Percentiles rank a stretch among this genome's conserved stretches.
These are phyloP conservation scores for Ascaphus truei DNA, from an alignment of 2,113 vertebrate genomes.

Conservation along the genomic window DNA sequence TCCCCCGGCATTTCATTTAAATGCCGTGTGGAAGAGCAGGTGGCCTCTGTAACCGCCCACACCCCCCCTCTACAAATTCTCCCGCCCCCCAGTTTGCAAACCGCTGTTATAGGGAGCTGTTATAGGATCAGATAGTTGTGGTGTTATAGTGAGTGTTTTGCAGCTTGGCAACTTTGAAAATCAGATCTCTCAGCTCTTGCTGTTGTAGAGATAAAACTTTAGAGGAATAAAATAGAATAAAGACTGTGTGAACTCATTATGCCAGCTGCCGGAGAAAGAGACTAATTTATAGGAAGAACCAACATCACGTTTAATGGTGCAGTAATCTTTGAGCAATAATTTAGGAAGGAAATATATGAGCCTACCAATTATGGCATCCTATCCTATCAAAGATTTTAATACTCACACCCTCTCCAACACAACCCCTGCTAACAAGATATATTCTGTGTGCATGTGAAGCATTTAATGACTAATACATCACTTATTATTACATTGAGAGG, in stretches of 20 bases:
- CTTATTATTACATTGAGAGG: constrained; percentile 33
- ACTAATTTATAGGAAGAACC: constrained; percentile 36
- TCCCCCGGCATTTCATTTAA: too few species aligned
- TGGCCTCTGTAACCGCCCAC: too few species aligned
- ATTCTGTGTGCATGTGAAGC: constrained; percentile 25
- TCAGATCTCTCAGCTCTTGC: too few species aligned
- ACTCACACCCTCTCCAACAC: constrained; percentile 15
- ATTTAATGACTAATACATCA: constrained; percentile 33
- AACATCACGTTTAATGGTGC: constrained; percentile 32
- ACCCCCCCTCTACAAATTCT: too few species aligned
- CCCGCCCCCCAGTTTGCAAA: too few species aligned
- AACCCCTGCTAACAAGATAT: constrained; percentile 31
- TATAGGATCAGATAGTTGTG: too few species aligned
- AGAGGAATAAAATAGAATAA: constrained; percentile 36
- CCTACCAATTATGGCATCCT: constrained; percentile 35
- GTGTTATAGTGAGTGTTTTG: too few species aligned
- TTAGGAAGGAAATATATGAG: constrained; percentile 34
- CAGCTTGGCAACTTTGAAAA: too few species aligned
- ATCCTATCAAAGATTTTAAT: constrained; percentile 36
- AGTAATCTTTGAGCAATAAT: constrained; percentile 33
- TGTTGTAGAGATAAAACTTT: constrained; percentile 17
- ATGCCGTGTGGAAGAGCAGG: too few species aligned
- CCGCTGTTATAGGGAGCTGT: too few species aligned
- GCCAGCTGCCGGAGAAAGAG: not conserved
- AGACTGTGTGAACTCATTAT: constrained; percentile 30